Conservation (phyloP, 2,113 vertebrate species). For the Corynorhinus townsendii region DNA sequence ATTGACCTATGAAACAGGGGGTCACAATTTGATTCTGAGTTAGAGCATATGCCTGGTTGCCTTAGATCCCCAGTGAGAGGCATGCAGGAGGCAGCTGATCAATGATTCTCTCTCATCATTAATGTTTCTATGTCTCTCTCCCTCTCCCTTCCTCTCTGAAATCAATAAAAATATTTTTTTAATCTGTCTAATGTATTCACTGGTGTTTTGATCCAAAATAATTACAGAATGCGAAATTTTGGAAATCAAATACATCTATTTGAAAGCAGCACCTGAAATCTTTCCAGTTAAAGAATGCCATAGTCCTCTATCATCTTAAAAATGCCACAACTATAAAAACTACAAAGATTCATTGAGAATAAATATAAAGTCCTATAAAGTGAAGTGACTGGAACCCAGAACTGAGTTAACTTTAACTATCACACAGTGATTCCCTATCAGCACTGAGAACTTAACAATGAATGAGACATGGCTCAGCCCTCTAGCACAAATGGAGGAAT, state of each 20-base stretch:
- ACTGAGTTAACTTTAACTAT: neutral
- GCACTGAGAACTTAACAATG: neutral
- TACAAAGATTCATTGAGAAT: neutral
- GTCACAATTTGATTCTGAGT: no score
- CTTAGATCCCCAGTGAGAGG: no score
- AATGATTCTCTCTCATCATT: no score
- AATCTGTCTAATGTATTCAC: neutral
- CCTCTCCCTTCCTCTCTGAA: no score
- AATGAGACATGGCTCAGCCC: neutral
- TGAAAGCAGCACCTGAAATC: neutral
- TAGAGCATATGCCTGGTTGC: no score
- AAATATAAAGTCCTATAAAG: neutral
- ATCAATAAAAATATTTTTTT: no score
- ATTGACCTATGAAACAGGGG: no score
- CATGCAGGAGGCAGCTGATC: no score
- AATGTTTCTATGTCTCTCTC: no score
- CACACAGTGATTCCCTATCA: neutral
- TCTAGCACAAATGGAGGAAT: neutral
- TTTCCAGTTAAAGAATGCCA: neutral
- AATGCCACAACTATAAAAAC: neutral
- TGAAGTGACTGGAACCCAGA: neutral
- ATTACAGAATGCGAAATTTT: neutral
- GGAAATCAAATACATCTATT: neutral
- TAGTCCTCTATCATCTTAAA: neutral
- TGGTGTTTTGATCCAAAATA: conserved; percentile 20